Evolutionary conservation across 2,888 invertebrate species (phyloP), one percentile per base, ranked within the genome.

Genomic region (Cosmia pyralina): DNA sequence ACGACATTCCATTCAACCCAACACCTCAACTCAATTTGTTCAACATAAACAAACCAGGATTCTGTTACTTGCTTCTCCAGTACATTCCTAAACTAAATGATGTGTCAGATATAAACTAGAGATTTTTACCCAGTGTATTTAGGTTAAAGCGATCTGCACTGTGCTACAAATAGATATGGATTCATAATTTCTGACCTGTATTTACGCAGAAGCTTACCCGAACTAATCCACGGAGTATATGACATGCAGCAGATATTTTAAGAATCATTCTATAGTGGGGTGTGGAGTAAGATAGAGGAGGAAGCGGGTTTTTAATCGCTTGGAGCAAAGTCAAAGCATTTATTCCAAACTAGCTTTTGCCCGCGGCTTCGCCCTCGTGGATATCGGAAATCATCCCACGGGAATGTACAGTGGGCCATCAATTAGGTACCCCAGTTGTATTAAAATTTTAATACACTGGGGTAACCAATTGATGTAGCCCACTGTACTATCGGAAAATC

Each of bases 241-340:
- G 86, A 88, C 84, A 88, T 84, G 84, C 78, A 76, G 74, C 57
- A 83, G 85, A 88, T 88, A 88, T 88, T 88, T 88, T 88, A 74
- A 79, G 87, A 88, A 76, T 74, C 84, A 83, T 87, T 81, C 79
- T 82, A 79, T 82, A 74, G 58, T 70, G 41, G 46, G n/a, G 19
- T 34, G 34, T 74, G 79, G 86, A 48, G 1, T 63, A 74, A 70
- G 59, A 2, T 8, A 48, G 38, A 38, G 60, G 71, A 58, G 52
- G 19, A 6, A 78, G 84, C 76, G 76, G 62, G 0, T 65, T 50
- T 10, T 8, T 19, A 44, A 57, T 28, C 59, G 50, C 28, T 55
- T 68, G 55, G 19, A 67, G 38, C 28, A 41, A 5, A 38, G 6
- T 38, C 38, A 38, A 38, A 41, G 41, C 28, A 28, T 28, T 28